Percentiles rank a stretch among this genome's conserved stretches.
These are phyloP conservation scores for Acanthosepion esculentum DNA, from an alignment of 2,888 invertebrate genomes.

Conservation along the genomic window DNA sequence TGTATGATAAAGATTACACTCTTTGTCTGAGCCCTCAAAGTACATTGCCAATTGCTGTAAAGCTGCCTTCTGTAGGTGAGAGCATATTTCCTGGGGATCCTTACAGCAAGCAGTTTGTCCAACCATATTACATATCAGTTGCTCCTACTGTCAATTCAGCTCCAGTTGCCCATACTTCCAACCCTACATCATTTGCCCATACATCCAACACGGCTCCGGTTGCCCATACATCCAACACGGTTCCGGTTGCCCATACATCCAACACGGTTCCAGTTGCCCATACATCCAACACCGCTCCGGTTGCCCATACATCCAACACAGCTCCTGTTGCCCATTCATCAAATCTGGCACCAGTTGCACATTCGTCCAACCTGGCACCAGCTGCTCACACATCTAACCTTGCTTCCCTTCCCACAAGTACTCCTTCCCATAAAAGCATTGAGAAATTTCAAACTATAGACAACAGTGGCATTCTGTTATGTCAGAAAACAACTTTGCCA, in stretches of 20 bases:
- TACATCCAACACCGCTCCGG: not conserved
- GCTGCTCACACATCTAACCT: not conserved
- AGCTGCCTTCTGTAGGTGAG: not conserved
- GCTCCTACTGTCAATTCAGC: not conserved
- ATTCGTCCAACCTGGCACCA: not conserved
- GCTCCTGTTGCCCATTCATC: not conserved
- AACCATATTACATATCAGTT: constrained; percentile 35
- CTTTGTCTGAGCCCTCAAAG: not conserved
- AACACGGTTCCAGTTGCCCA: not conserved
- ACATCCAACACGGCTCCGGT: not conserved
- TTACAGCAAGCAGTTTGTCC: not conserved
- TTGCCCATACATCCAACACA: not conserved
- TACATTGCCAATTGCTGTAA: not conserved
- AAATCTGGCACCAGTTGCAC: not conserved
- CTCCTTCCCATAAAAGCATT: not conserved
- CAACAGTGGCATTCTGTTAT: not conserved
- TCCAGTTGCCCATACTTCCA: constrained; percentile 1
- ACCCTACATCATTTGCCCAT: not conserved
- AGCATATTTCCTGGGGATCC: not conserved
- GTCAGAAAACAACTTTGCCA: not conserved
- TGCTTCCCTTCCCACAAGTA: not conserved
- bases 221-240: not conserved
- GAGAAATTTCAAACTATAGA: constrained; percentile 42
- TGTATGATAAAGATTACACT: not conserved
- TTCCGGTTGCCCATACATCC: not conserved